Evolutionary conservation across 2,797 vertebrate genomes (phyloP).

Genomic region (Distichodus sexfasciatus): DNA sequence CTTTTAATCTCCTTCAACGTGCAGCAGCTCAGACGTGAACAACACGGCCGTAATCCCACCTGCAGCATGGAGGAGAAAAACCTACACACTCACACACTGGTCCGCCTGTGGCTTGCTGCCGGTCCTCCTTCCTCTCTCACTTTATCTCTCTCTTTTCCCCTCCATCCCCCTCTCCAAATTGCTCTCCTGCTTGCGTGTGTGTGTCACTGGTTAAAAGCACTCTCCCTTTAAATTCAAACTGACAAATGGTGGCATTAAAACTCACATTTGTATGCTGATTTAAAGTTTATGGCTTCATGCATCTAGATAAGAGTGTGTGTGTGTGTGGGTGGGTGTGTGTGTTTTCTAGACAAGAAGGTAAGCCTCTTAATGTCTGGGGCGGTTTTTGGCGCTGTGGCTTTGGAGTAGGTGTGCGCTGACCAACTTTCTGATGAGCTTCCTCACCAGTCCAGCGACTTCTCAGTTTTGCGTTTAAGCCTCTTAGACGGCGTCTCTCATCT

Average conservation of each 20-base stretch:
- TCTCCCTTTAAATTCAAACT: constrained; percentile 30
- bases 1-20: too few species aligned
- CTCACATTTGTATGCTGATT: constrained; percentile 40
- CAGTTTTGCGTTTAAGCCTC: constrained; percentile 45
- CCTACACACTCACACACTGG: too few species aligned
- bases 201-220: constrained; percentile 38
- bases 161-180: neutral
- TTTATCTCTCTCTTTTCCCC: too few species aligned
- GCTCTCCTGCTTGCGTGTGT: constrained; percentile 1
- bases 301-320: constrained; percentile 31
- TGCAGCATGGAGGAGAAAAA: too few species aligned
- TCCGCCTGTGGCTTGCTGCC: too few species aligned
- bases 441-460: constrained; percentile 48
- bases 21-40: too few species aligned
- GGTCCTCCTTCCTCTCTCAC: neutral
- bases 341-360: constrained; percentile 37
- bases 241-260: constrained; percentile 37
- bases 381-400: constrained; percentile 25
- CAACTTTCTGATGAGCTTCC: constrained; percentile 49
- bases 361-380: constrained; percentile 43
- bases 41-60: too few species aligned
- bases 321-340: constrained; percentile 6
- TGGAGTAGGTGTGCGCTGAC: constrained; percentile 41
- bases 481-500: constrained; percentile 36
- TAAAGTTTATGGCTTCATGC: constrained; percentile 39